Evolutionary conservation across 1,140 invertebrate genomes (phyloP), one percentile per base, ranked within the genome.

Genomic region (Tetraneura akinire): DNA sequence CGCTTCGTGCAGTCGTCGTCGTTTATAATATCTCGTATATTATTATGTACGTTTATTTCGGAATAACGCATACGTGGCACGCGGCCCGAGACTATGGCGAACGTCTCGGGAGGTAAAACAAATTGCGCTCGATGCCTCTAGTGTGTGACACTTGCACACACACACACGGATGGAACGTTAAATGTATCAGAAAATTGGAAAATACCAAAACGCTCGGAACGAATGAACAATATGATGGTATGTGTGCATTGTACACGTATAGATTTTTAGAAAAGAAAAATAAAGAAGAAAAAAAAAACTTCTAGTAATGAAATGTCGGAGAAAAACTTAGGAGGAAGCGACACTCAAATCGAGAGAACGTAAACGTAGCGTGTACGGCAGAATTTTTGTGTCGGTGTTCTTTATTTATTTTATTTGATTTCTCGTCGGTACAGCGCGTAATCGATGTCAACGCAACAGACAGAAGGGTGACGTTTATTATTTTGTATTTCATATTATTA

Each of bases 181-280:
- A 71, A 71, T 71, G 68, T 71, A 71, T 71, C 68, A 71, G 68
- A 71, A 71, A 71, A 71, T 71, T 71, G 68, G 68, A 71, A 71
- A 71, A 71, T 71, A 71, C 68, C 68, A 23, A 71, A 71, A 71
- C 47, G 68, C 45, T 51, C 68, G 68, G 68, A 45, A 49, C 68
- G 68, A 71, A 71, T 47, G 68, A 71, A 71, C 68, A 70, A 71
- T 51, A 71, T 14, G 49, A 51, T 47, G 32, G 23, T 29, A 37
- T 3, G 45, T 32, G 21, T 42, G 64, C 64, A 66, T 37, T 51
- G 68, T 71, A 23, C 16, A 42, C 66, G 66, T 71, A 71, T 71
- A 51, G 68, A 51, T 71, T 71, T 71, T 71, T 23, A 45, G 68
- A 71, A 71, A 71, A 71, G 49, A 70, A 64, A 64, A 66, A 62